Percentiles rank a stretch among this genome's conserved stretches.
phyloP scores from a whole-genome alignment of 2,113 vertebrate species.

The Trichomycterus rosablanca region DNA sequence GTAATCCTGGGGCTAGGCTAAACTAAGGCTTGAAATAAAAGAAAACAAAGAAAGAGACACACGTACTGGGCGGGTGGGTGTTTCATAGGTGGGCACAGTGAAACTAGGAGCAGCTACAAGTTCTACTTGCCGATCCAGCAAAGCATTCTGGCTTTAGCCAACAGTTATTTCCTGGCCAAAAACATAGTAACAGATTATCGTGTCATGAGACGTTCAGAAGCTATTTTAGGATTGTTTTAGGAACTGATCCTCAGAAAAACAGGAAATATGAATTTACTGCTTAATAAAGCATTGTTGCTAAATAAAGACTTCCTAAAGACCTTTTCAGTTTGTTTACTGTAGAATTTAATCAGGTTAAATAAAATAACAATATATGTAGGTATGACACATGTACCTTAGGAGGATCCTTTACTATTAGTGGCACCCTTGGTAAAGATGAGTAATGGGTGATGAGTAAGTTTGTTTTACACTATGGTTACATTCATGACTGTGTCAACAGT shows the following conservation, averaged over 20 bases:
- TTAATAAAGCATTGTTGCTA: background rate
- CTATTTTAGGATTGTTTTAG: too few species aligned
- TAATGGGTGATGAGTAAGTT: too few species aligned
- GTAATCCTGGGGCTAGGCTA: conserved; percentile 7
- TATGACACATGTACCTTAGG: too few species aligned
- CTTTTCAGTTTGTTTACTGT: background rate
- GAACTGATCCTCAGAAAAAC: background rate
- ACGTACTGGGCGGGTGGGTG: background rate
- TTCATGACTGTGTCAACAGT: too few species aligned
- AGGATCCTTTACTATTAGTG: too few species aligned
- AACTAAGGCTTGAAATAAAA: conserved; percentile 10
- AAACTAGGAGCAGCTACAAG: conserved; percentile 18
- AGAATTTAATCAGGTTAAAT: background rate
- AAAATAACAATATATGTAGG: background rate
- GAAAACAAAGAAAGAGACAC: background rate
- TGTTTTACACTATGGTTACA: too few species aligned
- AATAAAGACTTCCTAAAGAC: background rate
- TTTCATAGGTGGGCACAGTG: background rate
- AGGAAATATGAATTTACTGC: too few species aligned
- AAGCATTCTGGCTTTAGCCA: background rate
- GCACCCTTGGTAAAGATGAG: too few species aligned
- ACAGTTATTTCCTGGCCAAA: background rate
- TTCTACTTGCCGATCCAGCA: conserved; percentile 12
- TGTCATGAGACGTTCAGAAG: too few species aligned
- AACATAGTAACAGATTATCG: too few species aligned